Evolutionary conservation across 2,113 vertebrate species (phyloP).

Genomic region (Agelaius phoeniceus): DNA sequence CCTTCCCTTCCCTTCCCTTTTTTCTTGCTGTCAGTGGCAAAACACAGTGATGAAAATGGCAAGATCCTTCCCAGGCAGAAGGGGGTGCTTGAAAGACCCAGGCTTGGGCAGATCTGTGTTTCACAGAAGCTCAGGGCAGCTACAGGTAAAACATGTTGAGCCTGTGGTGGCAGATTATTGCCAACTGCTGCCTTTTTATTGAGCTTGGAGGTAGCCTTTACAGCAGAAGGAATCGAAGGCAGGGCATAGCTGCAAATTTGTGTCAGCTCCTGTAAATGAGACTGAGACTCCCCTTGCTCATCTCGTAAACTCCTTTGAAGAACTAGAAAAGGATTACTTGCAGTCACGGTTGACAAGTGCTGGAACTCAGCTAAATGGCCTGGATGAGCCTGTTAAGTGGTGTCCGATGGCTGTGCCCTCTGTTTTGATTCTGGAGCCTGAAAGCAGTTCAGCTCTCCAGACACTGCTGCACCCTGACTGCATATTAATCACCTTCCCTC

Average conservation of each 20-base stretch:
- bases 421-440: neutral
- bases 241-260: conserved; percentile 11
- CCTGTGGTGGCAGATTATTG: neutral
- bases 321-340: conserved; percentile 5
- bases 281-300: neutral
- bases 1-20: neutral
- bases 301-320: neutral
- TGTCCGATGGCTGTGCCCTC: neutral
- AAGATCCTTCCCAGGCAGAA: neutral
- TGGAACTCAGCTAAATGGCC: conserved; percentile 5
- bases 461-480: neutral
- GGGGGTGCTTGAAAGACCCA: neutral
- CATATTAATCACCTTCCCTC: neutral
- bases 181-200: neutral
- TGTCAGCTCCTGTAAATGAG: conserved; percentile 13
- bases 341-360: neutral
- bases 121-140: neutral
- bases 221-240: neutral
- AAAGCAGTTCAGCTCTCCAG: neutral
- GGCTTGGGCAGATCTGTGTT: neutral
- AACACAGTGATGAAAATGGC: neutral
- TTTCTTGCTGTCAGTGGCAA: neutral
- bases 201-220: neutral
- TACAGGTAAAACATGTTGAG: neutral
- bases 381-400: neutral